Evolutionary conservation across 2,888 invertebrate genomes (phyloP).

Genomic region (Philaethria dido): DNA sequence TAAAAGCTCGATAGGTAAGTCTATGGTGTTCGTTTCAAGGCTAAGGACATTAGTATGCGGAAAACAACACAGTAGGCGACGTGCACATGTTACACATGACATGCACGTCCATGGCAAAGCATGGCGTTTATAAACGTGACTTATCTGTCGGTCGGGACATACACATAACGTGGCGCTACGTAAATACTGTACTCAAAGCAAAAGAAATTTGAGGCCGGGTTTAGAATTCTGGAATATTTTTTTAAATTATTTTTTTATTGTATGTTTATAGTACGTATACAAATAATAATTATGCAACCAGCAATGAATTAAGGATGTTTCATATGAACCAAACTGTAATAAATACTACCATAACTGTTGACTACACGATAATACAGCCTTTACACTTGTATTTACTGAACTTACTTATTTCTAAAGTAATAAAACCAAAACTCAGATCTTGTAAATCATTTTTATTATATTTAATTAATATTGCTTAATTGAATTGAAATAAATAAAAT

Average conservation of each 20-base stretch:
- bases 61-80: conserved; percentile 56
- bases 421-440: conserved; percentile 54
- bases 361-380: no score
- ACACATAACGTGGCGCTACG: neutral
- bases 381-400: neutral
- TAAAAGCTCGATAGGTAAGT: conserved; percentile 31
- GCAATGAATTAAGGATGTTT: no score
- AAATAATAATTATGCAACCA: no score
- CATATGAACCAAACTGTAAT: no score
- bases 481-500: conserved; percentile 78
- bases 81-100: conserved; percentile 63
- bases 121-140: conserved; percentile 43
- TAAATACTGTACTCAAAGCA: neutral
- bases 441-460: conserved; percentile 73
- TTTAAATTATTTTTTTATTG: no score
- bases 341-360: no score
- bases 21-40: conserved; percentile 56
- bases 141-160: conserved; percentile 43
- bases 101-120: conserved; percentile 48
- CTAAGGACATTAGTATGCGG: conserved; percentile 73
- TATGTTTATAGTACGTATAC: no score
- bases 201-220: neutral
- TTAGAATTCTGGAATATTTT: no score
- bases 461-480: conserved; percentile 81
- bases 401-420: no score